Evolutionary conservation across 2,113 vertebrate species (phyloP).

Genomic region (Pyxicephalus adspersus): DNA sequence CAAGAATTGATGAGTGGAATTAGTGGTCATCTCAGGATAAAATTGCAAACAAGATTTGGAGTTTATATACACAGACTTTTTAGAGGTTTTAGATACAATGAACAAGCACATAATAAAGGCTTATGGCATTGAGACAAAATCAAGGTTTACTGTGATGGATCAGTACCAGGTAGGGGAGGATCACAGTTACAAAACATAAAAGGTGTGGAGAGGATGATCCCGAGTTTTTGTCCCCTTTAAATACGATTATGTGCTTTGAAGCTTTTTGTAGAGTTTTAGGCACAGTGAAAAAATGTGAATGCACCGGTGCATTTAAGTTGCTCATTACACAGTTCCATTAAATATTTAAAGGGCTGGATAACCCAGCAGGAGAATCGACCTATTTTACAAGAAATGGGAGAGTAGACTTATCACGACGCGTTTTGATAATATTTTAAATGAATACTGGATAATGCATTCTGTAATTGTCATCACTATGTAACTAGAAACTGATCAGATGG

Average conservation of each 20-base stretch:
- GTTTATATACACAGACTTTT: too few relatives aligned
- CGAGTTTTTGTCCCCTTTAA: too few relatives aligned
- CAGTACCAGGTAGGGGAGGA: too few relatives aligned
- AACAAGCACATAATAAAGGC: too few relatives aligned
- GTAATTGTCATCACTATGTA: conserved; percentile 26
- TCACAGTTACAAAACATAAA: too few relatives aligned
- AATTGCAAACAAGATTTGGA: too few relatives aligned
- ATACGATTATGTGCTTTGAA: neutral
- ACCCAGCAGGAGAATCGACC: conserved; percentile 57
- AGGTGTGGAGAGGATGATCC: too few relatives aligned
- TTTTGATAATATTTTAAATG: conserved; percentile 37
- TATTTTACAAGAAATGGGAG: conserved; percentile 57
- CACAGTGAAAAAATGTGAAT: neutral
- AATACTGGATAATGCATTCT: conserved; percentile 35
- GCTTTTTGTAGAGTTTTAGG: neutral
- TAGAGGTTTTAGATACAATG: too few relatives aligned
- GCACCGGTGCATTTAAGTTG: conserved; percentile 59
- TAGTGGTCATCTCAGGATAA: too few relatives aligned
- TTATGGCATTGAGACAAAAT: too few relatives aligned
- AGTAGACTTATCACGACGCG: conserved; percentile 49
- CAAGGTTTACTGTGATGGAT: too few relatives aligned
- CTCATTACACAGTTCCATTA: conserved; percentile 61
- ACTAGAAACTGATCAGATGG: conserved; percentile 12
- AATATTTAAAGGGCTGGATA: conserved; percentile 63
- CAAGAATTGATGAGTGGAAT: too few relatives aligned